Conservation (phyloP, 2,888 invertebrate species). For the Polymixis lichenea region DNA sequence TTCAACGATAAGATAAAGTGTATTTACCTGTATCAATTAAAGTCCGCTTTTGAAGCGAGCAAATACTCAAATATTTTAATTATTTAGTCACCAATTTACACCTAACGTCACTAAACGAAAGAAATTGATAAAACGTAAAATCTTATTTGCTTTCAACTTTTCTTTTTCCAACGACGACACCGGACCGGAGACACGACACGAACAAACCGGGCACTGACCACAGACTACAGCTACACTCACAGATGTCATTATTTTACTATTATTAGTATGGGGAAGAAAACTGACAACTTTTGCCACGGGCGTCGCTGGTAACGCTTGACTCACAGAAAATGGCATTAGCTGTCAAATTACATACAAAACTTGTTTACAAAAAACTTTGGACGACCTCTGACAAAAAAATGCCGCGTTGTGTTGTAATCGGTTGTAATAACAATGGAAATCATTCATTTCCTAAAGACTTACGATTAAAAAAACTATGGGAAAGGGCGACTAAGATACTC, state of each 20-base stretch:
- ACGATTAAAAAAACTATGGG: background rate
- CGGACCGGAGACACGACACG: slow-evolving; percentile 24
- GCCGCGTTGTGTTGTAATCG: background rate
- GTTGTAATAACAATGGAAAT: background rate
- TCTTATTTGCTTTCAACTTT: slow-evolving; percentile 51
- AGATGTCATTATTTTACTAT: background rate
- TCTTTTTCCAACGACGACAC: slow-evolving; percentile 44
- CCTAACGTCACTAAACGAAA: slow-evolving; percentile 36
- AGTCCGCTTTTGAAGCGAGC: slow-evolving; percentile 25
- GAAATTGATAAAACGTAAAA: slow-evolving; percentile 33
- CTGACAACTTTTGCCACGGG: background rate
- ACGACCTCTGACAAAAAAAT: no score
- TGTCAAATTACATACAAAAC: background rate
- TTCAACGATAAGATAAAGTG: slow-evolving; percentile 50
- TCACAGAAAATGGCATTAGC: background rate
- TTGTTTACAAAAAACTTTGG: no score
- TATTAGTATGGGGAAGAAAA: background rate
- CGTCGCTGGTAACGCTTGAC: background rate
- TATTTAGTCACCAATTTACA: slow-evolving; percentile 39
- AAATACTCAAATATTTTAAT: slow-evolving; percentile 17
- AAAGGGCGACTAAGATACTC: no score
- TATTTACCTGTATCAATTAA: slow-evolving; percentile 61
- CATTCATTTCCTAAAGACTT: background rate
- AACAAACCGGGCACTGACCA: slow-evolving; percentile 33
- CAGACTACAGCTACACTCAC: slow-evolving; percentile 26